Conservation (phyloP, 2,797 vertebrate genomes). For the Vultur gryphus region DNA sequence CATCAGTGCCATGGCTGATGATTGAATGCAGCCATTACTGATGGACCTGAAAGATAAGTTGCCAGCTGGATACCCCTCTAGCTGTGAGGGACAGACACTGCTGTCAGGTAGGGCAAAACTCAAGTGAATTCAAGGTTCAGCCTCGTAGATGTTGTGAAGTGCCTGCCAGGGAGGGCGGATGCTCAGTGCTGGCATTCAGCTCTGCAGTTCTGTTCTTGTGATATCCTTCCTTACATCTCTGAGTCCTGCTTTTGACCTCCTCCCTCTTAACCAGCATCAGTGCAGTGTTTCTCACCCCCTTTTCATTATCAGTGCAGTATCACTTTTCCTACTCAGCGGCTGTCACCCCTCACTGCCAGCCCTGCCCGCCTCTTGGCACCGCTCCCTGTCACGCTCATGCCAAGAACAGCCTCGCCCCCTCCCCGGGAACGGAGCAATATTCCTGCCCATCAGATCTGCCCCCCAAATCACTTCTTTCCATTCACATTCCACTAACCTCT, state of each 20-base stretch:
- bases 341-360: background rate
- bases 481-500: constrained; percentile 49
- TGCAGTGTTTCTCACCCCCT: background rate
- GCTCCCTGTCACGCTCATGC: background rate
- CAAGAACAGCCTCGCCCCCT: background rate
- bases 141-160: background rate
- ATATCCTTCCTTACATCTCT: background rate
- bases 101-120: background rate
- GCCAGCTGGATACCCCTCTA: background rate
- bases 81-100: background rate
- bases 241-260: background rate
- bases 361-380: background rate
- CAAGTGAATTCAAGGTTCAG: background rate
- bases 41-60: background rate
- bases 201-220: background rate
- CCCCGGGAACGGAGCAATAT: background rate
- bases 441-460: constrained; percentile 18
- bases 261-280: background rate
- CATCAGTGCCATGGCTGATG: background rate
- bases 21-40: background rate
- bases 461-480: constrained; percentile 2
- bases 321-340: background rate
- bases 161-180: background rate
- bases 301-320: background rate
- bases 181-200: background rate